Base-by-base conservation (phyloP, 2,797 vertebrate species). In the Eupleurogrammus muticus region DNA sequence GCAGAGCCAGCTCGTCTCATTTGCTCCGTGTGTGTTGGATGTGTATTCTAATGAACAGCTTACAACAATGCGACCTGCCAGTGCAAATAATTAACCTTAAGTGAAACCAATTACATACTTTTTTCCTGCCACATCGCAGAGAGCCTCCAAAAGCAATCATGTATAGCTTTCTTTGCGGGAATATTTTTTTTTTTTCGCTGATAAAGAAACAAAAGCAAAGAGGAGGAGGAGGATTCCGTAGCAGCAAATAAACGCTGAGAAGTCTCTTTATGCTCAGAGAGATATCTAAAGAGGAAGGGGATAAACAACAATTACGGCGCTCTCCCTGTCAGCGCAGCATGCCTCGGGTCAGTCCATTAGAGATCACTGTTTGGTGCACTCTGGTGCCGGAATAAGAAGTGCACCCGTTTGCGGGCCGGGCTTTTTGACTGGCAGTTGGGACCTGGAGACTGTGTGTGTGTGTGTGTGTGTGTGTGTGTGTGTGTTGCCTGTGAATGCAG, bases 61-160 rank as follows among this genome's bases (percentile, higher is more conserved):
- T 94, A 95, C 92, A 95, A 94, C 92, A 94, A 94, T 91, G 91
- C 81, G 88, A 93, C 89, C 92, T 94, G 92, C 91, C 93, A 93
- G 92, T 82, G 87, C 93, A 94, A 95, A 95, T 93, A 93, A 95
- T 94, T 94, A 94, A 93, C 93, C 91, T 91, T 91, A 94, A 94
- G 85, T 92, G 92, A 92, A 95, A 94, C 93, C 93, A 94, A 93
- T 94, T 94, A 93, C 91, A 92, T 91, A 88, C 87, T 89, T 91
- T 91, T 91, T 28, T n/a, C n/a, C 85, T 91, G 86, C 90, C 71
- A 75, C 6, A n/a, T 87, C 17, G 77, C 79, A 64, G 87, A 82
- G 28, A 87, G 80, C 82, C 81, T 90, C 79, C 36, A 85, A 84
- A 90, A 85, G 87, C 88, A 90, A 90, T 93, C 92, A 89, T 93